phyloP scores from a whole-genome alignment of 2,888 invertebrate genomes.

The Leptopilina syphax region DNA sequence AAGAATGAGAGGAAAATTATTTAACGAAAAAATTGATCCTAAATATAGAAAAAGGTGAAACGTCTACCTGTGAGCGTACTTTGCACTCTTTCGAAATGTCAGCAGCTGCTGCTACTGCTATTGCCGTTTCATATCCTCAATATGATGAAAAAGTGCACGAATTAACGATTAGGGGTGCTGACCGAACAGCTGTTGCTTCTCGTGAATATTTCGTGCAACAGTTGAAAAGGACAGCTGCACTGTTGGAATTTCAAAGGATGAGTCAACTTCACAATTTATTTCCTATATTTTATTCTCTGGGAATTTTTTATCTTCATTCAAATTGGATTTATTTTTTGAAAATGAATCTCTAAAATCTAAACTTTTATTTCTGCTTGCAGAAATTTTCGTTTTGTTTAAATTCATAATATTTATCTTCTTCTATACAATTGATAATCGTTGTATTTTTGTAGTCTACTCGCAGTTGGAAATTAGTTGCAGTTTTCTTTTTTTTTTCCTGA shows the following conservation, averaged over 20 bases:
- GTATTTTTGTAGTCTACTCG: too few relatives aligned
- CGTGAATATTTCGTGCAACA: slow-evolving; percentile 42
- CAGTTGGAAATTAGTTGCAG: too few relatives aligned
- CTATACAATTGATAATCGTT: too few relatives aligned
- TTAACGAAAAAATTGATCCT: too few relatives aligned
- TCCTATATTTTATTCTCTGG: background rate
- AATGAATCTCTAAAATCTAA: background rate
- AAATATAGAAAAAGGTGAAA: too few relatives aligned
- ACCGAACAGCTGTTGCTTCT: slow-evolving; percentile 48
- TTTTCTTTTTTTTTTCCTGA: too few relatives aligned
- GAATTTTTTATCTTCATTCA: too few relatives aligned
- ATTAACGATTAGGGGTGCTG: slow-evolving; percentile 54
- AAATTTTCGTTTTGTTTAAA: too few relatives aligned
- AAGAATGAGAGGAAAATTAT: background rate
- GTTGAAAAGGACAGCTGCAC: slow-evolving; percentile 52
- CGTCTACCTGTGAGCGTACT: background rate
- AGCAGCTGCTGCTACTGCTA: slow-evolving; percentile 50
- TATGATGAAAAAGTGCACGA: slow-evolving; percentile 49
- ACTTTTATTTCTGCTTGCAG: too few relatives aligned
- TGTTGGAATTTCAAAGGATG: slow-evolving; percentile 43
- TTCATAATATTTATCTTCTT: too few relatives aligned
- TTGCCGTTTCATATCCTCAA: slow-evolving; percentile 23
- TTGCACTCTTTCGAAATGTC: slow-evolving; percentile 39
- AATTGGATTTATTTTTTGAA: background rate
- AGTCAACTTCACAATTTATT: slow-evolving; percentile 2